These are phyloP conservation scores for Leptopterna dolabrata DNA, from an alignment of 2,888 invertebrate species.

Conservation along the genomic window DNA sequence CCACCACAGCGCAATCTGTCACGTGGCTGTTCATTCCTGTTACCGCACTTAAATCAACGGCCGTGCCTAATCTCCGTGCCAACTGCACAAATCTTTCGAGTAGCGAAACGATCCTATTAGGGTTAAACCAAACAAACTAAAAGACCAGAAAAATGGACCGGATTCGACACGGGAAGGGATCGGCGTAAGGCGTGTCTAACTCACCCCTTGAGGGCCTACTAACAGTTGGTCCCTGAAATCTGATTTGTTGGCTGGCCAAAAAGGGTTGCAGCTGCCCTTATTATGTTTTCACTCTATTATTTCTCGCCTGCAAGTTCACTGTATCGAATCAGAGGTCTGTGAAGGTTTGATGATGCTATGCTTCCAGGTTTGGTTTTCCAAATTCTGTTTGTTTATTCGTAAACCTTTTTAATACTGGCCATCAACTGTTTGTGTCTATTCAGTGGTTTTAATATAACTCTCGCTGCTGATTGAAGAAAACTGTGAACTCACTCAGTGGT, in stretches of 20 bases:
- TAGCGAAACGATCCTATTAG: background rate
- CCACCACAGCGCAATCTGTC: background rate
- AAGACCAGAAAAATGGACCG: background rate
- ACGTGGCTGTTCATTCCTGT: background rate
- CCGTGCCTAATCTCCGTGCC: background rate
- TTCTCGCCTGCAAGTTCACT: background rate
- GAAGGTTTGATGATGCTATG: background rate
- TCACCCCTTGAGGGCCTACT: background rate
- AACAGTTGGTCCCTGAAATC: constrained; percentile 44
- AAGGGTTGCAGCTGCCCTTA: constrained; percentile 34
- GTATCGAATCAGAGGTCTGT: background rate
- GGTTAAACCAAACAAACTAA: background rate
- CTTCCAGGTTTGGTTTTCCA: background rate
- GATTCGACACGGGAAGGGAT: background rate
- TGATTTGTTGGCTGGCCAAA: constrained; percentile 1
- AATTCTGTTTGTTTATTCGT: background rate
- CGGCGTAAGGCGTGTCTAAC: constrained; percentile 9
- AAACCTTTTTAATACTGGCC: no score
- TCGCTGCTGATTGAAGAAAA: no score
- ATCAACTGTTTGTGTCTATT: no score
- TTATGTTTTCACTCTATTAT: background rate
- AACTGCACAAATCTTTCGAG: background rate
- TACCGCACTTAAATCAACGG: background rate
- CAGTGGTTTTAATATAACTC: no score
- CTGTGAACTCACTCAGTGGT: no score